A percentile compares a stretch with the other conserved stretches of the same genome.
phyloP scores from a whole-genome alignment of 2,888 invertebrate species.

The Cerastis leucographa region DNA sequence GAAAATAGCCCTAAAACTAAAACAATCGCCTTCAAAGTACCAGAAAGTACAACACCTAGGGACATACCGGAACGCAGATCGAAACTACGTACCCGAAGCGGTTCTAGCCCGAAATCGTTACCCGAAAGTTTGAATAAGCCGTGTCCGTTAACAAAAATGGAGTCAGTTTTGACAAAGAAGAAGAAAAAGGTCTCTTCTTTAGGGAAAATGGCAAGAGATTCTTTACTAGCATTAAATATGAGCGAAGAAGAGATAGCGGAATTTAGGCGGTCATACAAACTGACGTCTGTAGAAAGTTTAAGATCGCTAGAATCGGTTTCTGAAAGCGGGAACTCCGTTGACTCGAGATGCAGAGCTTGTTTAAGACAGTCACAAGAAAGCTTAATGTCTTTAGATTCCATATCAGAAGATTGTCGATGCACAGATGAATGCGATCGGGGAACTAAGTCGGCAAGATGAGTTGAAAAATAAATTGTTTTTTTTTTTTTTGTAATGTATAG shows the following conservation, averaged over 20 bases:
- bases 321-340: slow-evolving; percentile 85
- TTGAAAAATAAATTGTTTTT: slow-evolving; percentile 18
- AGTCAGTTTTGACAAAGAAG: slow-evolving; percentile 78
- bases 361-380: slow-evolving; percentile 87
- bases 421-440: slow-evolving; percentile 79
- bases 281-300: slow-evolving; percentile 87
- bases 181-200: slow-evolving; percentile 86
- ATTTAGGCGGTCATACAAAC: slow-evolving; percentile 84
- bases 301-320: slow-evolving; percentile 87
- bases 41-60: slow-evolving; percentile 83
- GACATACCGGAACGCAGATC: slow-evolving; percentile 84
- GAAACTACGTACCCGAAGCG: slow-evolving; percentile 81
- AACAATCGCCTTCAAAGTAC: slow-evolving; percentile 85
- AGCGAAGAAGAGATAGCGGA: slow-evolving; percentile 88
- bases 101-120: slow-evolving; percentile 87
- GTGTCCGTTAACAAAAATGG: slow-evolving; percentile 81
- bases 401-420: slow-evolving; percentile 86
- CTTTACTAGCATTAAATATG: slow-evolving; percentile 86
- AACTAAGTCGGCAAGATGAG: slow-evolving; percentile 79
- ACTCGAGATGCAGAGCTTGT: slow-evolving; percentile 84
- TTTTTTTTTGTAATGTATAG: slow-evolving; percentile 42
- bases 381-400: slow-evolving; percentile 86
- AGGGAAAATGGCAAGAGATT: slow-evolving; percentile 88
- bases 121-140: slow-evolving; percentile 86
- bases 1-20: slow-evolving; percentile 80